Conservation (phyloP, 1,140 invertebrate species). For the Catajapyx aquilonaris region DNA sequence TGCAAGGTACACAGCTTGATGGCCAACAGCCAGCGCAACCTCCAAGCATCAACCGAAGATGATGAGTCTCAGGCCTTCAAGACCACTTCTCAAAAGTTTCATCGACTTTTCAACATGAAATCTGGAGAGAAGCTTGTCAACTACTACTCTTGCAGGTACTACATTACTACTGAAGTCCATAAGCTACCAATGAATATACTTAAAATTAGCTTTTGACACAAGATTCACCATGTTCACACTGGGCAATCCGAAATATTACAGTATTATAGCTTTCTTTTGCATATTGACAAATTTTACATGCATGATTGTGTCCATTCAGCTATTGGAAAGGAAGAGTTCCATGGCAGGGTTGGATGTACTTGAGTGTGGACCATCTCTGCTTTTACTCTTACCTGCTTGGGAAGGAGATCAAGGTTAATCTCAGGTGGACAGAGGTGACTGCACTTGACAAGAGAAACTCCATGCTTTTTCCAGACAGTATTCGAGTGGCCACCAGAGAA, state of each 20-base stretch:
- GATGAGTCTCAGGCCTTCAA: conserved; percentile 62
- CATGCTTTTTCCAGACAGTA: conserved; percentile 64
- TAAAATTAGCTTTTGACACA: too few species aligned
- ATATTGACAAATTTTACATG: too few species aligned
- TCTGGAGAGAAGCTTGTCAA: conserved; percentile 89
- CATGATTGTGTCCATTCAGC: conserved; percentile 38
- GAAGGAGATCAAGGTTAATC: conserved; percentile 64
- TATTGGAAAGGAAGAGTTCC: conserved; percentile 84
- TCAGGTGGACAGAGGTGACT: conserved; percentile 63
- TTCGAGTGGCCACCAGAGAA: conserved; percentile 61
- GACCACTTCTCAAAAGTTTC: conserved; percentile 63
- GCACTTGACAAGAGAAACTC: conserved; percentile 52
- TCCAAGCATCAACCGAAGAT: conserved; percentile 30
- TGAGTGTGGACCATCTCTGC: conserved; percentile 86
- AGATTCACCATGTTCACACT: too few species aligned
- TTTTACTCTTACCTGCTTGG: conserved; percentile 91
- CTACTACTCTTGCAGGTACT: conserved; percentile 83
- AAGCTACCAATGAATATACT: too few species aligned
- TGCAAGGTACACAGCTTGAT: conserved; percentile 90
- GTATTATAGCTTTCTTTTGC: too few species aligned
- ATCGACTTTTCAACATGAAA: conserved; percentile 71
- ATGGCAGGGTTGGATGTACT: conserved; percentile 84
- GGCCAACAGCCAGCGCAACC: conserved; percentile 29
- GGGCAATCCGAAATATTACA: too few species aligned
- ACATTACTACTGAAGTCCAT: too few species aligned